Conservation (phyloP, 2,888 invertebrate genomes). For the Calliphora vomitoria region DNA sequence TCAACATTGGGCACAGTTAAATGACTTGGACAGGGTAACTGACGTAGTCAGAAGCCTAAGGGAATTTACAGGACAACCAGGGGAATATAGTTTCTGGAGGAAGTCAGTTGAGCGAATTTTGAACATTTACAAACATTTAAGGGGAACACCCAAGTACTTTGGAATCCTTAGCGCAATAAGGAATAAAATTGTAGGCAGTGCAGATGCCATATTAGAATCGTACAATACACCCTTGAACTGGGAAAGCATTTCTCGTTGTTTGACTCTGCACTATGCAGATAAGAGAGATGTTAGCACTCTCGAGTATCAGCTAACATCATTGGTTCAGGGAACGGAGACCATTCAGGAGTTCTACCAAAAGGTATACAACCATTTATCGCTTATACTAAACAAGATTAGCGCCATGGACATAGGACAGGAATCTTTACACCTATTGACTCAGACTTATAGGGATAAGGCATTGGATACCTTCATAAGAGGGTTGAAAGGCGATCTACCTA, state of each 20-base stretch:
- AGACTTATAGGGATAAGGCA: slow-evolving; percentile 55
- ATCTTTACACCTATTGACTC: slow-evolving; percentile 21
- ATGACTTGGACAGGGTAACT: slow-evolving; percentile 19
- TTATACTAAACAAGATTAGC: slow-evolving; percentile 50
- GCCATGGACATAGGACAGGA: slow-evolving; percentile 69
- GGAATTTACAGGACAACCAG: slow-evolving; percentile 60
- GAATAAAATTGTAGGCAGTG: slow-evolving; percentile 51
- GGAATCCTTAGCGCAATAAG: slow-evolving; percentile 49
- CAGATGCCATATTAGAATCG: slow-evolving; percentile 12
- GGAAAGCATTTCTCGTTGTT: slow-evolving; percentile 56
- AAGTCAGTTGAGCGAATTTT: slow-evolving; percentile 54
- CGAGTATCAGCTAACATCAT: slow-evolving; percentile 63
- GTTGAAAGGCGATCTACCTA: slow-evolving; percentile 31
- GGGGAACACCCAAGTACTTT: slow-evolving; percentile 49
- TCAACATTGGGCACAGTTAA: slow-evolving; percentile 4
- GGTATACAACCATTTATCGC: slow-evolving; percentile 45
- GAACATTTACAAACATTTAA: slow-evolving; percentile 43
- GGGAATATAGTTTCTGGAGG: slow-evolving; percentile 63
- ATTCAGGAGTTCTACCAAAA: slow-evolving; percentile 49
- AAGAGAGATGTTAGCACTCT: slow-evolving; percentile 71
- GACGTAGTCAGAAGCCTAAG: slow-evolving; percentile 40
- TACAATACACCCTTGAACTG: slow-evolving; percentile 61
- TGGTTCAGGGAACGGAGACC: slow-evolving; percentile 33
- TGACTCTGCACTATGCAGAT: slow-evolving; percentile 68
- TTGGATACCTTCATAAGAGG: slow-evolving; percentile 62